These are phyloP conservation scores for Gymnarchus niloticus DNA, from an alignment of 2,113 vertebrate genomes.

Conservation along the genomic window DNA sequence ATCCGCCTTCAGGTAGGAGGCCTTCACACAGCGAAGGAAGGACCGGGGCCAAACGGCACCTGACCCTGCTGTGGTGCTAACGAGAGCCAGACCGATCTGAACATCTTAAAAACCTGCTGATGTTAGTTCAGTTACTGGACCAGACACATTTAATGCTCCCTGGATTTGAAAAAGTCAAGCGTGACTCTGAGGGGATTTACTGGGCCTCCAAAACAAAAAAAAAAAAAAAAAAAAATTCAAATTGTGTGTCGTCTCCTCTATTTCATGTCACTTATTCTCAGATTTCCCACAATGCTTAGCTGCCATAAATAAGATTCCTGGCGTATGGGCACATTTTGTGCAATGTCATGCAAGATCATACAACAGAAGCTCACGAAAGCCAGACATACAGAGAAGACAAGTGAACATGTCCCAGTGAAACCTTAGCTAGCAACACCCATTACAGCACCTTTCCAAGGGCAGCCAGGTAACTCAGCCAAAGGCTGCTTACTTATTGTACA, in stretches of 20 bases:
- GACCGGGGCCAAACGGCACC: constrained; percentile 38
- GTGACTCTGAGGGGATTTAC: neutral
- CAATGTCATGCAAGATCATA: neutral
- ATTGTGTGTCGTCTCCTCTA: neutral
- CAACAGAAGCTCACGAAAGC: neutral
- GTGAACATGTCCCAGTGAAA: neutral
- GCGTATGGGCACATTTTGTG: neutral
- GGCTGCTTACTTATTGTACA: neutral
- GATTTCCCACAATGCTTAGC: neutral
- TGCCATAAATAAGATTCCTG: neutral
- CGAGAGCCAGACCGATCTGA: neutral
- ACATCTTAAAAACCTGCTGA: neutral
- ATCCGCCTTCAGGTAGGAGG: constrained; percentile 70
- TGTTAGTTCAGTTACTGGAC: neutral
- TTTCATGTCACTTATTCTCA: neutral
- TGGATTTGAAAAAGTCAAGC: constrained; percentile 38
- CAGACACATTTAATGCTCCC: neutral
- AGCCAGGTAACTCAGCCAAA: neutral
- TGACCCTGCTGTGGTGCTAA: constrained; percentile 35
- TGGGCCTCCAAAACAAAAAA: neutral
- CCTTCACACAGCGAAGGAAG: constrained; percentile 56
- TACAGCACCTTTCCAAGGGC: neutral
- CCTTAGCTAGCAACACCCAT: neutral
- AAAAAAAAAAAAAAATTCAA: neutral
- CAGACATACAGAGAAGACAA: neutral